phyloP scores from a whole-genome alignment of 2,113 vertebrate species.

The Actinemys pallida region DNA sequence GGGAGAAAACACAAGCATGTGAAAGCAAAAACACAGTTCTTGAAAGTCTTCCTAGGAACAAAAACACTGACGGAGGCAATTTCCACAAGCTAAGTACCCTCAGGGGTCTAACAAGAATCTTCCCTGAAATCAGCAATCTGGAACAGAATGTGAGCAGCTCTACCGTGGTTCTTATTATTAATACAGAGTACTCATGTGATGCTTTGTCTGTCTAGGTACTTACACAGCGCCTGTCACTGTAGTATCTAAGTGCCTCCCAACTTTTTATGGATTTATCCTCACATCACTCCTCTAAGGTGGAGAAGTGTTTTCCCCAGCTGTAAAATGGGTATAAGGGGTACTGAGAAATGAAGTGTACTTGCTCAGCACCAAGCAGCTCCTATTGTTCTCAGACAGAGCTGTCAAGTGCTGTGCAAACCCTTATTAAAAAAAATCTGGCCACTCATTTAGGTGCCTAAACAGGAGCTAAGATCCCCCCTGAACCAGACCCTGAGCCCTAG shows the following conservation, averaged over 20 bases:
- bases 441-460: fast-evolving
- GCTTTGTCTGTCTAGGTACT: not conserved
- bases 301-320: not conserved
- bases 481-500: not conserved
- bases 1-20: not conserved
- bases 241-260: not conserved
- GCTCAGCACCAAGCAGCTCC: not conserved
- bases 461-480: not conserved
- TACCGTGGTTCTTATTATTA: not conserved
- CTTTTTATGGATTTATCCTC: not conserved
- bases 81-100: not conserved
- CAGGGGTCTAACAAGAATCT: not conserved
- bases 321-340: not conserved
- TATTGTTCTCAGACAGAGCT: not conserved
- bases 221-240: not conserved
- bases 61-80: not conserved
- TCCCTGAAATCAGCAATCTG: not conserved
- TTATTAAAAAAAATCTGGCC: not conserved
- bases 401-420: not conserved
- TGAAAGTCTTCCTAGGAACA: not conserved
- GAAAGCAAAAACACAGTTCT: not conserved
- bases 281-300: fast-evolving
- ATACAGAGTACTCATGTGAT: not conserved
- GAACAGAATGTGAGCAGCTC: not conserved
- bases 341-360: not conserved